Evolutionary conservation across 2,888 invertebrate species (phyloP).

Genomic region (Eilema depressum): DNA sequence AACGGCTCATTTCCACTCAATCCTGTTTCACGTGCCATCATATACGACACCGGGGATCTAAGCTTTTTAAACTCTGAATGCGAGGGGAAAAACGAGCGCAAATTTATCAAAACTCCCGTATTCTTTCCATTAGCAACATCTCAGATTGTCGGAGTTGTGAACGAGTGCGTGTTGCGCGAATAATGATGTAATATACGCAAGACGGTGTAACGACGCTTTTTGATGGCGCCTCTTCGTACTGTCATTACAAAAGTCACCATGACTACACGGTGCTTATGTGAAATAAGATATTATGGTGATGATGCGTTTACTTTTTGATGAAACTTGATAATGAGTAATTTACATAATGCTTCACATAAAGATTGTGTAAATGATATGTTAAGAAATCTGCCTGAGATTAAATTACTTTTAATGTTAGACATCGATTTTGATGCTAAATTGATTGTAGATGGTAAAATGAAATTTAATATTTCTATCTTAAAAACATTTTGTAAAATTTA

Average conservation of each 20-base stretch:
- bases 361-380: conserved; percentile 24
- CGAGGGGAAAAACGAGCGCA: conserved; percentile 65
- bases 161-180: conserved; percentile 69
- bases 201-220: conserved; percentile 77
- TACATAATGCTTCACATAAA: conserved; percentile 34
- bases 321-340: conserved; percentile 56
- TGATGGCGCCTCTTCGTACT: conserved; percentile 69
- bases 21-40: conserved; percentile 70
- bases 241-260: conserved; percentile 79
- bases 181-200: conserved; percentile 79
- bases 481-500: conserved; percentile 58
- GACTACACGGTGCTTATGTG: conserved; percentile 64
- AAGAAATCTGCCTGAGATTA: conserved; percentile 36
- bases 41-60: conserved; percentile 58
- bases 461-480: conserved; percentile 33
- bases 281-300: conserved; percentile 71
- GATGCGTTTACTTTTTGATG: conserved; percentile 65
- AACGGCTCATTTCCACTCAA: conserved; percentile 78
- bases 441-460: conserved; percentile 30
- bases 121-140: conserved; percentile 83
- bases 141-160: conserved; percentile 78
- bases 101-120: conserved; percentile 82
- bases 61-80: conserved; percentile 67
- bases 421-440: conserved; percentile 31
- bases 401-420: conserved; percentile 27